These are phyloP conservation scores for Belgica antarctica DNA, from an alignment of 2,888 invertebrate species.

Conservation along the genomic window DNA sequence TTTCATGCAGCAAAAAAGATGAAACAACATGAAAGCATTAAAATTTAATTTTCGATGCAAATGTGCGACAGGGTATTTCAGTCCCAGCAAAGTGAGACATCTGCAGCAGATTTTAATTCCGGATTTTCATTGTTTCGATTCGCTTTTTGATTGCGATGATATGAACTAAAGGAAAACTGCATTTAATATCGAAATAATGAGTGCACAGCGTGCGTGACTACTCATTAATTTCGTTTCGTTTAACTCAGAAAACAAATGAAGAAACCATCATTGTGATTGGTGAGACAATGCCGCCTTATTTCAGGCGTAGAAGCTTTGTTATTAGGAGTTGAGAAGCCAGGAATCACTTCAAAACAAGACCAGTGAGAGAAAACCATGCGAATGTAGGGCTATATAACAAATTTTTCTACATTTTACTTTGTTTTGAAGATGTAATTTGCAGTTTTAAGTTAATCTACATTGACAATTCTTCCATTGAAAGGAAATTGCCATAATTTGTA, in stretches of 20 bases:
- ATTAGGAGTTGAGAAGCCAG: no score
- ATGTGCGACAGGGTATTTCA: neutral
- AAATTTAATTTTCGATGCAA: neutral
- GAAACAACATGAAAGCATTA: neutral
- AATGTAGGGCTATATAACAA: no score
- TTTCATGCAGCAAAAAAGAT: neutral
- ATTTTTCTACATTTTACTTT: no score
- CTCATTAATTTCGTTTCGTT: neutral
- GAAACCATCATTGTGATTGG: neutral
- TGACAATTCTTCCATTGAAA: no score
- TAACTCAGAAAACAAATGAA: neutral
- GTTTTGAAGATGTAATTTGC: no score
- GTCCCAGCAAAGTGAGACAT: neutral
- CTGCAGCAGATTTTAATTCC: no score
- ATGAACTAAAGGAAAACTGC: neutral
- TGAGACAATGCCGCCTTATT: no score
- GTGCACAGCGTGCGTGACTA: neutral
- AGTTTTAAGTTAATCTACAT: no score
- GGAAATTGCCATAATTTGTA: no score
- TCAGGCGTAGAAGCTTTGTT: no score
- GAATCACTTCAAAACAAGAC: no score
- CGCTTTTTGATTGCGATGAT: neutral
- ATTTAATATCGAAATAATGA: neutral
- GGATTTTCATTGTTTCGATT: neutral
- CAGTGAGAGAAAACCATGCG: no score